Evolutionary conservation across 2,888 invertebrate species (phyloP).

Genomic region (Sphaerophoria rueppellii): DNA sequence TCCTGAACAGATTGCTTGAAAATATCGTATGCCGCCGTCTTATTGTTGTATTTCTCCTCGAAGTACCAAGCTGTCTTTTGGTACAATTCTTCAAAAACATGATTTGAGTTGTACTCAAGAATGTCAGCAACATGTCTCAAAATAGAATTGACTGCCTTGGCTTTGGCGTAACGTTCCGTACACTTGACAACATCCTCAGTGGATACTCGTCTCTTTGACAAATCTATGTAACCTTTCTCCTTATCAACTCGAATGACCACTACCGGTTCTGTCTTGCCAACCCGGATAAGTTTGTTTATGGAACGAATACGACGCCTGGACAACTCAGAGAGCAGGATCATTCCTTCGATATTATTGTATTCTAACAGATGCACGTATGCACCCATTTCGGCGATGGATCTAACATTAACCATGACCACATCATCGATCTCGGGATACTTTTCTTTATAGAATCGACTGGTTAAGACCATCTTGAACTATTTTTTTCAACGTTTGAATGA

Average conservation of each 20-base stretch:
- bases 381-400: constrained; percentile 99
- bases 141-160: constrained; percentile 99
- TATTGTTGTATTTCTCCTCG: constrained; percentile 97
- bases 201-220: constrained; percentile 99
- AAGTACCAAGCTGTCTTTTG: constrained; percentile 99
- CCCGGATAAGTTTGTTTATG: constrained; percentile 99
- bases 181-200: constrained; percentile 99
- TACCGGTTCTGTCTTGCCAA: constrained; percentile 99
- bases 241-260: constrained; percentile 99
- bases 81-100: constrained; percentile 97
- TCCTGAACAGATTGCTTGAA: constrained; percentile 99
- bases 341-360: constrained; percentile 99
- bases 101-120: constrained; percentile 93
- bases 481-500: constrained; percentile 20
- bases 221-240: constrained; percentile 99
- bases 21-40: constrained; percentile 97
- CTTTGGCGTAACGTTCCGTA: constrained; percentile 98
- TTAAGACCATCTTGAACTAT: constrained; percentile 89
- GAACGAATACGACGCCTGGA: constrained; percentile 99
- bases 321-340: constrained; percentile 99
- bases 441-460: constrained; percentile 98
- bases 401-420: constrained; percentile 99
- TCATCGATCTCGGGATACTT: constrained; percentile 99
- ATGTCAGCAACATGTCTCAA: constrained; percentile 98
- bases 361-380: constrained; percentile 99